A percentile compares a stretch with the other conserved stretches of the same genome.
These are phyloP conservation scores for Pseudorhombus dupliciocellatus DNA, from an alignment of 2,113 vertebrate species.

Conservation along the genomic window DNA sequence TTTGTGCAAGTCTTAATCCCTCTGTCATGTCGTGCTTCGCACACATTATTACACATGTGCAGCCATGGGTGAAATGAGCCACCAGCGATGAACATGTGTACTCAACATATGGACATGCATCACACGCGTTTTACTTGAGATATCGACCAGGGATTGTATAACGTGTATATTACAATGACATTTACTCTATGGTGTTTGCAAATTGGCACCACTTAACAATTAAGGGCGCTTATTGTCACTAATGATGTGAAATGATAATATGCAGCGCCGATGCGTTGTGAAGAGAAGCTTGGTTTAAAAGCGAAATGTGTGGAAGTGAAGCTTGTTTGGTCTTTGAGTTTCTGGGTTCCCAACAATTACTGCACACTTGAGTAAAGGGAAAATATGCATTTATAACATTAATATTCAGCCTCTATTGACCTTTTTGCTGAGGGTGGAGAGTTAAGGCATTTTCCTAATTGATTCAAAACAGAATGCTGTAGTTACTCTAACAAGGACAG, in stretches of 20 bases:
- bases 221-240: neutral
- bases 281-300: too few species aligned
- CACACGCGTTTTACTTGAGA: neutral
- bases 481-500: neutral
- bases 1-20: slow-evolving; percentile 45
- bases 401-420: too few species aligned
- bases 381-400: too few species aligned
- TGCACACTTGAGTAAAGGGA: too few species aligned
- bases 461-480: neutral
- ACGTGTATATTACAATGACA: neutral
- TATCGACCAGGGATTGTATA: neutral
- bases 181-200: neutral
- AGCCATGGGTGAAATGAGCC: slow-evolving; percentile 53
- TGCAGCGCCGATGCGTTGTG: neutral
- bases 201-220: neutral
- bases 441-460: neutral
- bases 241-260: neutral
- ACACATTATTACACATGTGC: slow-evolving; percentile 42
- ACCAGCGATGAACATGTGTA: slow-evolving; percentile 25
- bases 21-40: slow-evolving; percentile 33
- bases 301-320: too few species aligned
- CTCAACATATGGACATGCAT: slow-evolving; percentile 14
- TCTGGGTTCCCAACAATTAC: too few species aligned
- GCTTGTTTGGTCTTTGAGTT: too few species aligned
- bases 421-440: too few species aligned